These are phyloP conservation scores for Paedocypris micromegethes DNA, from an alignment of 2,797 vertebrate genomes.

Conservation along the genomic window DNA sequence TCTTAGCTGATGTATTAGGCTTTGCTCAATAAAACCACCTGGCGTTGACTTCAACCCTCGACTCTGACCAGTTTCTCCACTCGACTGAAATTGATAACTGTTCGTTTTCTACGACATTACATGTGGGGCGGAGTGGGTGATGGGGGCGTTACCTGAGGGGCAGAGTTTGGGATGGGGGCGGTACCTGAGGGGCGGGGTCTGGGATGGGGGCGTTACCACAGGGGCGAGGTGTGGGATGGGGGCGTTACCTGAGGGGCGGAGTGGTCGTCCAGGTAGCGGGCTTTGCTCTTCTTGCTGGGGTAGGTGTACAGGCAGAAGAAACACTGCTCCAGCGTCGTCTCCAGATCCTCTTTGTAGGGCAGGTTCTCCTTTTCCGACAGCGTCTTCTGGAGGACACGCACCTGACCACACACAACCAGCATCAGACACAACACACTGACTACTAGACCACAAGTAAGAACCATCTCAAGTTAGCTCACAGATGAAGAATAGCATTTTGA, in stretches of 20 bases:
- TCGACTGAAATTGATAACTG: too few species aligned
- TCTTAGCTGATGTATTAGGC: too few species aligned
- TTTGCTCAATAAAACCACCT: too few species aligned
- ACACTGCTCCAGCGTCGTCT: conserved; percentile 93
- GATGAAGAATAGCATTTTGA: too few species aligned
- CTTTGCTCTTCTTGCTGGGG: conserved; percentile 97
- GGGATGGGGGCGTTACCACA: background rate
- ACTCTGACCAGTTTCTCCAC: too few species aligned
- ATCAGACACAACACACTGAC: background rate
- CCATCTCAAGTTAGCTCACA: too few species aligned
- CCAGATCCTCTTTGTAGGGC: conserved; percentile 93
- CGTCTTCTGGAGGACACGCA: conserved; percentile 86
- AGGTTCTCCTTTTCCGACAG: conserved; percentile 77
- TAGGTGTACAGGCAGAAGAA: conserved; percentile 93
- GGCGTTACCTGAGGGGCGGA: conserved; percentile 79
- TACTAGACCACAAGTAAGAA: too few species aligned
- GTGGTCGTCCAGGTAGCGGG: conserved; percentile 94
- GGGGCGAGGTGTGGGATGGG: background rate
- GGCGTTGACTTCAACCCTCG: too few species aligned
- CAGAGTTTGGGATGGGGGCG: background rate
- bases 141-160: too few species aligned
- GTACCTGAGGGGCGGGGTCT: background rate
- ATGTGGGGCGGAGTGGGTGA: too few species aligned
- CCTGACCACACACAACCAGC: conserved; percentile 60
- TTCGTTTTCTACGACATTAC: too few species aligned